phyloP scores from a whole-genome alignment of 2,888 invertebrate genomes.

The Dicyrtoma fusca region DNA sequence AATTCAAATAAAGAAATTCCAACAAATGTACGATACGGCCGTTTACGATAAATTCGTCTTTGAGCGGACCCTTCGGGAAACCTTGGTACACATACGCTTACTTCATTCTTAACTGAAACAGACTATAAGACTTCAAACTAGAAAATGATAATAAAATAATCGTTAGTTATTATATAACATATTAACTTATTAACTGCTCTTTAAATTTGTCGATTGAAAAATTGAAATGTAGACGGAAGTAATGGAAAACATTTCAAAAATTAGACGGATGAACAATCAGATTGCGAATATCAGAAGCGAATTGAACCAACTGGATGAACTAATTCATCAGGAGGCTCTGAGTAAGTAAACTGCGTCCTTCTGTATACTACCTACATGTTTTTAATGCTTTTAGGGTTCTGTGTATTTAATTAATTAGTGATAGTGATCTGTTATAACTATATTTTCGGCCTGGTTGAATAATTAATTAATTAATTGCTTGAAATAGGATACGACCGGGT shows the following conservation, averaged over 20 bases:
- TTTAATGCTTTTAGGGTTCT: not conserved
- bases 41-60: conserved; percentile 48
- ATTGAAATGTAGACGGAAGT: conserved; percentile 12
- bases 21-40: conserved; percentile 49
- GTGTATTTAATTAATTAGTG: not conserved
- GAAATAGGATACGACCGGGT: conserved; percentile 35
- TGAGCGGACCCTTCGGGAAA: conserved; percentile 48
- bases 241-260: conserved; percentile 8
- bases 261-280: conserved; percentile 25
- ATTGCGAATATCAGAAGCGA: conserved; percentile 32
- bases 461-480: too few species aligned
- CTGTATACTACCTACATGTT: not conserved
- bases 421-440: not conserved
- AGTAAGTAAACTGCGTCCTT: not conserved
- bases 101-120: too few species aligned
- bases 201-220: too few species aligned
- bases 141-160: too few species aligned
- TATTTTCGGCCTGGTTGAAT: not conserved
- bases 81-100: too few species aligned
- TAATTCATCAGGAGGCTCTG: conserved; percentile 26
- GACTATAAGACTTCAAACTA: not conserved
- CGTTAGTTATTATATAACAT: too few species aligned
- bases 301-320: conserved; percentile 29
- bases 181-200: not conserved
- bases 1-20: conserved; percentile 46